Conservation (phyloP, 2,797 vertebrate genomes). For the Xiphophorus birchmanni region DNA sequence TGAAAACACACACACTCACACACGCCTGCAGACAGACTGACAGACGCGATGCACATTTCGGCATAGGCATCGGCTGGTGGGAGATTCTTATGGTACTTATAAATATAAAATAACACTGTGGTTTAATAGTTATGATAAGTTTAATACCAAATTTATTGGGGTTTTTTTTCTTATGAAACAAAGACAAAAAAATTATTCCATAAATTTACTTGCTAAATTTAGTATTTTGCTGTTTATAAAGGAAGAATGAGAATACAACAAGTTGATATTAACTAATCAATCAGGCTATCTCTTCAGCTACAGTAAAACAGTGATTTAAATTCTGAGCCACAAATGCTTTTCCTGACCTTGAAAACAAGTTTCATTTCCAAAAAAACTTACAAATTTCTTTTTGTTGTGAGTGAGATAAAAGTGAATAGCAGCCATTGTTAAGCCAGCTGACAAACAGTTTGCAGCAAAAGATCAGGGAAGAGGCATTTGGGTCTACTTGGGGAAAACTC, state of each 20-base stretch:
- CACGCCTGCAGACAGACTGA: slow-evolving; percentile 19
- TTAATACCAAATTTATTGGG: background rate
- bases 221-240: background rate
- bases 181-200: background rate
- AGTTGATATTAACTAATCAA: background rate
- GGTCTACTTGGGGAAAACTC: background rate
- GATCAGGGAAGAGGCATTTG: background rate
- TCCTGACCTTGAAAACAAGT: background rate
- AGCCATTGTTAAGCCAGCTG: background rate
- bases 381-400: background rate
- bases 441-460: background rate
- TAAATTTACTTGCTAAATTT: background rate
- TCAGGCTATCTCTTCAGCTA: background rate
- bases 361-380: background rate
- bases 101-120: background rate
- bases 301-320: background rate
- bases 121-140: background rate
- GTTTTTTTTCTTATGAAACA: background rate
- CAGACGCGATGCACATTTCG: slow-evolving; percentile 14
- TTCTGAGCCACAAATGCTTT: background rate
- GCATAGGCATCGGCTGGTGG: background rate
- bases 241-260: background rate
- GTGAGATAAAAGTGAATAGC: background rate
- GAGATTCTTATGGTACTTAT: slow-evolving; percentile 8
- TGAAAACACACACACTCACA: slow-evolving; percentile 41